Evolutionary conservation across 2,888 invertebrate genomes (phyloP).

Genomic region (Cephus spinipes): DNA sequence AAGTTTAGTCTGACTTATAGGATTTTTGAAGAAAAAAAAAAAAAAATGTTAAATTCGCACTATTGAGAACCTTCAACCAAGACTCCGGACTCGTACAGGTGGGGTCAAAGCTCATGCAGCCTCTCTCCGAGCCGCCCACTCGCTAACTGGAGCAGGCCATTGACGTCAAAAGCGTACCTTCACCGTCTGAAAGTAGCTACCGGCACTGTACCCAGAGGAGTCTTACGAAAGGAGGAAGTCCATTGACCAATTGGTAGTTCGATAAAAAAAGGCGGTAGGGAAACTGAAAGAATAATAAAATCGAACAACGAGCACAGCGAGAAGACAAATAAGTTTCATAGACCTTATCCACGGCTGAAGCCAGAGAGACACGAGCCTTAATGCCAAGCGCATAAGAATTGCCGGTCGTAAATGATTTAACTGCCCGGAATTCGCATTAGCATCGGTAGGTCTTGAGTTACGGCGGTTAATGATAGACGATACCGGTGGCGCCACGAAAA

Average conservation of each 20-base stretch:
- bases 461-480: slow-evolving; percentile 52
- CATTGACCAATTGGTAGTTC: not conserved
- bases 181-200: slow-evolving; percentile 12
- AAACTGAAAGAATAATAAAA: not conserved
- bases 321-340: not conserved
- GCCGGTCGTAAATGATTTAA: not conserved
- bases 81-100: slow-evolving; percentile 21
- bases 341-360: not conserved
- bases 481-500: not conserved
- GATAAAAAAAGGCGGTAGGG: not conserved
- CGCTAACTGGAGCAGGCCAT: slow-evolving; percentile 16
- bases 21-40: too few relatives aligned
- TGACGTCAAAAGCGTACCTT: slow-evolving; percentile 18
- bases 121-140: slow-evolving; percentile 8
- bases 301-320: not conserved
- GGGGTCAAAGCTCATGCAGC: slow-evolving; percentile 39
- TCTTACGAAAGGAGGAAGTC: not conserved
- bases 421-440: slow-evolving; percentile 53
- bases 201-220: not conserved
- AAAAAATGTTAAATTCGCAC: not conserved
- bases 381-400: not conserved
- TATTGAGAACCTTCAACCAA: not conserved
- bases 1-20: not conserved
- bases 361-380: not conserved
- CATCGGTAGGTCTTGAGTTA: slow-evolving; percentile 55